A percentile compares a stretch with the other conserved stretches of the same genome.
Conservation (phyloP, 1,140 invertebrate genomes). For the Hypothenemus hampei region DNA sequence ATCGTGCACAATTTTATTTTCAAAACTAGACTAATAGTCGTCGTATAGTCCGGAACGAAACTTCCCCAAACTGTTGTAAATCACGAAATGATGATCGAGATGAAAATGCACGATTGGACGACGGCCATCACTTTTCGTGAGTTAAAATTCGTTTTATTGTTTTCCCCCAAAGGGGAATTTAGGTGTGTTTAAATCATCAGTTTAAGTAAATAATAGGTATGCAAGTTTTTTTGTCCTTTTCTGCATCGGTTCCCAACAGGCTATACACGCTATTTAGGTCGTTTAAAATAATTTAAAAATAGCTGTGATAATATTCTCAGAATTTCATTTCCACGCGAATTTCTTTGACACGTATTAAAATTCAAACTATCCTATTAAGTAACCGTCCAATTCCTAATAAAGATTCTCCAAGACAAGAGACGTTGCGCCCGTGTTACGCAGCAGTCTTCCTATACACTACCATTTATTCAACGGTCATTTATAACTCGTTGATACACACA, state of each 20-base stretch:
- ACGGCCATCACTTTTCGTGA: conserved; percentile 16
- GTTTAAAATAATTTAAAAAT: not conserved
- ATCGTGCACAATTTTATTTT: conserved; percentile 17
- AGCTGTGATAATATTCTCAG: not conserved
- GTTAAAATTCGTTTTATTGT: not conserved
- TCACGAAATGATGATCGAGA: conserved; percentile 17
- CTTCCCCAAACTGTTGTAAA: conserved; percentile 1
- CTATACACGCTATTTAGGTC: not conserved
- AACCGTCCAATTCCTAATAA: not conserved
- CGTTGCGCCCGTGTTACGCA: conserved; percentile 30
- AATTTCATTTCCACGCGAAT: not conserved
- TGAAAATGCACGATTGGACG: too few relatives aligned
- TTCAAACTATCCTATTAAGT: not conserved
- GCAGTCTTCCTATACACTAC: conserved; percentile 30
- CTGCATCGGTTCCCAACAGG: not conserved
- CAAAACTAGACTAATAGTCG: conserved; percentile 11
- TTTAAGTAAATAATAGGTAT: not conserved
- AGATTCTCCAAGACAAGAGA: conserved; percentile 8
- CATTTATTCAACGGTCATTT: conserved; percentile 33
- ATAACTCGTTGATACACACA: conserved; percentile 32
- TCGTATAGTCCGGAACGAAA: conserved; percentile 6
- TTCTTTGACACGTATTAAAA: not conserved
- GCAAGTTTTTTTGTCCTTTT: not conserved
- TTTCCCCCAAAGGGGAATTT: too few relatives aligned
- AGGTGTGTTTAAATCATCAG: too few relatives aligned